Conservation (phyloP, 2,888 invertebrate genomes). For the Rambutsinella grinnellia region DNA sequence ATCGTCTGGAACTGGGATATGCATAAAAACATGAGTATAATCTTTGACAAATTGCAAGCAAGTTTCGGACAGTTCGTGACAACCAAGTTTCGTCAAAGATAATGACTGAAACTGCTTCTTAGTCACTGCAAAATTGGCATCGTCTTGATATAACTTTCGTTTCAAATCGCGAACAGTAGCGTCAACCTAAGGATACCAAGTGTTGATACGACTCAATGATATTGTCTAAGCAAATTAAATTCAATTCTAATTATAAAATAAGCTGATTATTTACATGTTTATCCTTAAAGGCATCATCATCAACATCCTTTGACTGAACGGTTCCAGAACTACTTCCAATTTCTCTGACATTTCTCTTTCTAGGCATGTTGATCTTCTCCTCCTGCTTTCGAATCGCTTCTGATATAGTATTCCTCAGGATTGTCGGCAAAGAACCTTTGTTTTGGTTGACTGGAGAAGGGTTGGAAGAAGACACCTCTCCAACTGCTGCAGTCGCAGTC, state of each 20-base stretch:
- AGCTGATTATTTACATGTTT: too few relatives aligned
- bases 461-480: background rate
- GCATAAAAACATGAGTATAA: constrained; percentile 27
- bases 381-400: background rate
- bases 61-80: background rate
- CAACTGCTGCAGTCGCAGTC: background rate
- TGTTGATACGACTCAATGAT: background rate
- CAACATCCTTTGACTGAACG: too few relatives aligned
- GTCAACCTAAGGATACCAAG: too few relatives aligned
- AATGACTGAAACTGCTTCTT: too few relatives aligned
- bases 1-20: constrained; percentile 19
- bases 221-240: background rate
- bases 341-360: too few relatives aligned
- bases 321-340: too few relatives aligned
- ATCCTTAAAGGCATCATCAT: too few relatives aligned
- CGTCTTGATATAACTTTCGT: constrained; percentile 13
- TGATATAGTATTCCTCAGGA: background rate
- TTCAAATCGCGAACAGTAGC: too few relatives aligned
- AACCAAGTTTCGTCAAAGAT: background rate
- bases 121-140: background rate
- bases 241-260: too few relatives aligned
- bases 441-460: too few relatives aligned
- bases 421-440: background rate
- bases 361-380: background rate
- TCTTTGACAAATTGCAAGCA: constrained; percentile 32